phyloP scores from a whole-genome alignment of 2,888 invertebrate genomes.

The Julus scanicus region DNA sequence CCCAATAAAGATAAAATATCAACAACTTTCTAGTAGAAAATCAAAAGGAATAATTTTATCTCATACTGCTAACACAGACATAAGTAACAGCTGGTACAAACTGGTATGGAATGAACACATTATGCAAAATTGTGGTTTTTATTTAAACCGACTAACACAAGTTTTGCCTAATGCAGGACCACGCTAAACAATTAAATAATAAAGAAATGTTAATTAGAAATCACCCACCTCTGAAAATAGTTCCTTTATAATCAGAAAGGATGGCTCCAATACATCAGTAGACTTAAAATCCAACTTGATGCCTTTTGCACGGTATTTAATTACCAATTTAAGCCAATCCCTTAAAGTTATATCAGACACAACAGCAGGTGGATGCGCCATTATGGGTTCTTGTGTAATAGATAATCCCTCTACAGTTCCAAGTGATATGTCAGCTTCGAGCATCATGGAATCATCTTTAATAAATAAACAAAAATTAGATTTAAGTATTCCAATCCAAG shows the following conservation, averaged over 20 bases:
- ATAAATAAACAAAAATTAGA: conserved; percentile 32
- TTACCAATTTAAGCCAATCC: conserved; percentile 75
- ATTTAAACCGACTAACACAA: too few species aligned
- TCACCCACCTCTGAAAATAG: neutral
- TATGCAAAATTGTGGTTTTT: too few species aligned
- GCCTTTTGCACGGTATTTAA: conserved; percentile 73
- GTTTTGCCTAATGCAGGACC: too few species aligned
- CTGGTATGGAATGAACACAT: too few species aligned
- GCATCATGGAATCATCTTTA: conserved; percentile 77
- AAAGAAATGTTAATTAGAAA: neutral
- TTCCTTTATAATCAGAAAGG: conserved; percentile 61
- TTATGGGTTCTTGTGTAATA: conserved; percentile 72
- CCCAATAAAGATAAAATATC: too few species aligned
- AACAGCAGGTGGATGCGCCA: conserved; percentile 84
- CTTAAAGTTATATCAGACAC: conserved; percentile 80
- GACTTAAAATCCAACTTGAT: conserved; percentile 90
- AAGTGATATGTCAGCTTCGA: conserved; percentile 86
- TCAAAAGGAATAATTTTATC: too few species aligned
- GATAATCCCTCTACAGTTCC: conserved; percentile 69
- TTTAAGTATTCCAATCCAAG: neutral
- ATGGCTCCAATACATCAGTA: conserved; percentile 74
- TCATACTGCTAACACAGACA: too few species aligned
- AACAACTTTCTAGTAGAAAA: too few species aligned
- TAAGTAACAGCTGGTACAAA: too few species aligned
- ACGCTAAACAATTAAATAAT: too few species aligned